Percentiles rank a stretch among this genome's conserved stretches.
Conservation (phyloP, 2,113 vertebrate genomes). For the Psittacus erithacus region DNA sequence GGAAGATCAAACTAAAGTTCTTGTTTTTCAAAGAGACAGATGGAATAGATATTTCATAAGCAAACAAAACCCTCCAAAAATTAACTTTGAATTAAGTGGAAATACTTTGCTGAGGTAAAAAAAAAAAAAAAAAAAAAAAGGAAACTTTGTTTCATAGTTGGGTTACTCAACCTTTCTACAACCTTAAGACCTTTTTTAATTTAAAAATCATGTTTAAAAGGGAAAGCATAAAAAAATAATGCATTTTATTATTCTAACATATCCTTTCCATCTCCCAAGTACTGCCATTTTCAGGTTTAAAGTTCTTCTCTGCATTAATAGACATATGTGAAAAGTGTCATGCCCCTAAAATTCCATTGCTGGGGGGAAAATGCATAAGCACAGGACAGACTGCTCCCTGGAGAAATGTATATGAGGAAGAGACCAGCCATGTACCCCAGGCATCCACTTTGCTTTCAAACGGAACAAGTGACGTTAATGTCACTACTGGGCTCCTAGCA, state of each 20-base stretch:
- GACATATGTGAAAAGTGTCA: neutral
- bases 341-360: neutral
- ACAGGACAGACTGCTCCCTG: neutral
- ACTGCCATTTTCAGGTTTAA: neutral
- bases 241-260: neutral
- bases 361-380: neutral
- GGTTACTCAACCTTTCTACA: neutral
- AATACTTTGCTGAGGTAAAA: neutral
- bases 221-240: neutral
- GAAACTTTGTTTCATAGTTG: neutral
- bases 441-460: neutral
- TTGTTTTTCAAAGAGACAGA: neutral
- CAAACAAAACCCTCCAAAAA: slow-evolving; percentile 23
- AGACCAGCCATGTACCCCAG: neutral
- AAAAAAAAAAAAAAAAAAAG: neutral
- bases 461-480: neutral
- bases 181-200: neutral
- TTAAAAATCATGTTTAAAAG: neutral
- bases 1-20: neutral
- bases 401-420: rapidly evolving
- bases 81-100: slow-evolving; percentile 9
- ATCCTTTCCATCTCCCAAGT: neutral
- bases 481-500: neutral
- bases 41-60: neutral
- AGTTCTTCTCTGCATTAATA: neutral